A percentile compares a stretch with the other conserved stretches of the same genome.
Evolutionary conservation across 2,888 invertebrate species (phyloP).

Genomic region (Anoplius nigerrimus): DNA sequence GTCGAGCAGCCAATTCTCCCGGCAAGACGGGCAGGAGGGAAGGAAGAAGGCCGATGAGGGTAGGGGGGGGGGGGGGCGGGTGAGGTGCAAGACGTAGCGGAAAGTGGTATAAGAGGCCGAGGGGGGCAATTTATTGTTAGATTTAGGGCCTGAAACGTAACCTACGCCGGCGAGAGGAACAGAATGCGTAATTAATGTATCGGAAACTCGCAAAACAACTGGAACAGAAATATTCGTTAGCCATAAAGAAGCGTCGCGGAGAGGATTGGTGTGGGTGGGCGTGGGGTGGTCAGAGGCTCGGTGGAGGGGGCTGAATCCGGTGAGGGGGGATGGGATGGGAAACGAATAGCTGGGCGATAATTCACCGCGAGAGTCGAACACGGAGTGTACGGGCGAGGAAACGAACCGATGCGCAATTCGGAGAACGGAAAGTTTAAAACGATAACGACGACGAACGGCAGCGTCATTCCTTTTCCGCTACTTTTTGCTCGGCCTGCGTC

Average conservation of each 20-base stretch:
- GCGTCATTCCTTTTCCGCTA: constrained; percentile 1
- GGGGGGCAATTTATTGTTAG: constrained; percentile 29
- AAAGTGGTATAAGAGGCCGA: too few species aligned
- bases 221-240: background rate
- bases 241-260: constrained; percentile 2
- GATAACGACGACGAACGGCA: too few species aligned
- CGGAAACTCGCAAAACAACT: constrained; percentile 1
- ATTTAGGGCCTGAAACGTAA: constrained; percentile 25
- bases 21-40: constrained; percentile 2
- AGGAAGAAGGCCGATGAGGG: background rate
- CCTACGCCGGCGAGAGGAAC: background rate
- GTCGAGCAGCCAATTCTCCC: constrained; percentile 18
- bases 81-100: too few species aligned
- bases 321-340: background rate
- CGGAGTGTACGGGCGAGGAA: background rate
- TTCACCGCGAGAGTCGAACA: constrained; percentile 1
- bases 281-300: too few species aligned
- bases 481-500: constrained; percentile 2
- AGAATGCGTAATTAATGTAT: constrained; percentile 10
- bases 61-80: background rate
- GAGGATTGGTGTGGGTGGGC: too few species aligned
- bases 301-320: too few species aligned
- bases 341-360: constrained; percentile 6
- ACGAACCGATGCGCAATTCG: too few species aligned
- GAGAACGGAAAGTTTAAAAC: too few species aligned